Percentiles rank a stretch among this genome's conserved stretches.
Conservation (phyloP, 2,888 invertebrate species). For the Pantelozetes paolii region DNA sequence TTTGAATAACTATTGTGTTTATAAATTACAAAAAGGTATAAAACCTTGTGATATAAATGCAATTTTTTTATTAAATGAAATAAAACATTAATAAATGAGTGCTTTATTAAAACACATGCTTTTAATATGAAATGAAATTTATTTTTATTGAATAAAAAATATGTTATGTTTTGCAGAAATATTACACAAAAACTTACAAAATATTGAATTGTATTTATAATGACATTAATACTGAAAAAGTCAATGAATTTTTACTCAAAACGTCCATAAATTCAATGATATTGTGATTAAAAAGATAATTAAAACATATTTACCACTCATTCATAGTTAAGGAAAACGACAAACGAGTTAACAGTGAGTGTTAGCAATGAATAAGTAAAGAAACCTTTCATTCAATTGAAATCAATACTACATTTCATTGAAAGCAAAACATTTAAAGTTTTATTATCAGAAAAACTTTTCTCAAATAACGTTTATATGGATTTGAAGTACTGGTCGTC, state of each 20-base stretch:
- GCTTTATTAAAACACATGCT: not conserved
- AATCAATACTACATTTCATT: no score
- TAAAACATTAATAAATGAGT: not conserved
- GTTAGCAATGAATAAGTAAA: no score
- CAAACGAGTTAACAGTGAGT: no score
- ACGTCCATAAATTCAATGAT: not conserved
- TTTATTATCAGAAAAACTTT: not conserved
- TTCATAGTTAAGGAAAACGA: no score
- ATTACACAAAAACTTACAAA: not conserved
- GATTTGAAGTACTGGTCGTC: slow-evolving; percentile 5
- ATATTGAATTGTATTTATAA: no score
- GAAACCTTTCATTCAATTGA: no score
- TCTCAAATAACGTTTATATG: not conserved
- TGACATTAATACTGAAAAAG: not conserved
- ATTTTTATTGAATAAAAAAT: not conserved
- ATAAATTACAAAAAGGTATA: not conserved
- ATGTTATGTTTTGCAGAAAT: not conserved
- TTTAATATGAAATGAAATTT: not conserved
- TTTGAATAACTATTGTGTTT: not conserved
- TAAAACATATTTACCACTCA: no score
- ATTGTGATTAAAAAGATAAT: no score
- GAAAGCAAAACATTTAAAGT: no score
- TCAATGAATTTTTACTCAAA: not conserved
- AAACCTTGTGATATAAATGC: not conserved
- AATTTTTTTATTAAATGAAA: not conserved